Conservation (phyloP, 2,888 invertebrate genomes). For the Itoplectis maculator region DNA sequence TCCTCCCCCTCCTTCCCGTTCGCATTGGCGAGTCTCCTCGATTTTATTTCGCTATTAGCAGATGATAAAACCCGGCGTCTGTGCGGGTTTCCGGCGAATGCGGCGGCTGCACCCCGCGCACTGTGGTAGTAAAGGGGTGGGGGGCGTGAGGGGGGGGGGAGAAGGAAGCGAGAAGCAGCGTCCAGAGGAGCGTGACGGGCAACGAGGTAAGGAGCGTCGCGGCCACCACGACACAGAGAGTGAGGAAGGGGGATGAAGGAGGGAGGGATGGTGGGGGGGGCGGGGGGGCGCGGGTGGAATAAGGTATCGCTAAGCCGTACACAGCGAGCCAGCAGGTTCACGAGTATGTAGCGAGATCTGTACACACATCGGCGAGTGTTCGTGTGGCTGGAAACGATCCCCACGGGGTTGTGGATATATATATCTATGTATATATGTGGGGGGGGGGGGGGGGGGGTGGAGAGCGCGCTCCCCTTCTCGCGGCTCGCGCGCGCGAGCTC, state of each 20-base stretch:
- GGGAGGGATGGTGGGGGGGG: neutral
- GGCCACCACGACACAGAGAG: neutral
- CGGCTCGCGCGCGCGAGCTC: constrained; percentile 5
- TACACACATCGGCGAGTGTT: neutral
- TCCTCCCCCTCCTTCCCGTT: neutral
- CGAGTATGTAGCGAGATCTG: constrained; percentile 45
- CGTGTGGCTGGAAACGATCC: constrained; percentile 48
- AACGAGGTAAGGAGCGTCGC: neutral
- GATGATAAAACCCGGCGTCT: constrained; percentile 74
- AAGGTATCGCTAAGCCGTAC: constrained; percentile 14
- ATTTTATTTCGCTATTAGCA: constrained; percentile 77
- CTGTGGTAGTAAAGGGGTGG: no score
- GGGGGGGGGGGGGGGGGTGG: no score
- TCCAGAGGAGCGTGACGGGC: constrained; percentile 50
- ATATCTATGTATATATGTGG: neutral
- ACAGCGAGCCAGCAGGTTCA: constrained; percentile 15
- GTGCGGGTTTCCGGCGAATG: constrained; percentile 47
- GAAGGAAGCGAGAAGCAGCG: constrained; percentile 51
- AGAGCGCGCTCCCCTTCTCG: no score
- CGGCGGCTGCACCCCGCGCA: no score
- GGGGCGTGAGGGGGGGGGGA: constrained; percentile 31
- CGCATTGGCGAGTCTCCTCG: constrained; percentile 56
- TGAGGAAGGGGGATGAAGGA: neutral
- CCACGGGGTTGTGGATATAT: constrained; percentile 2
- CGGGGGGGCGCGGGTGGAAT: no score